A percentile compares a stretch with the other conserved stretches of the same genome.
Conservation (phyloP, 2,113 vertebrate genomes). For the Oophaga pumilio region DNA sequence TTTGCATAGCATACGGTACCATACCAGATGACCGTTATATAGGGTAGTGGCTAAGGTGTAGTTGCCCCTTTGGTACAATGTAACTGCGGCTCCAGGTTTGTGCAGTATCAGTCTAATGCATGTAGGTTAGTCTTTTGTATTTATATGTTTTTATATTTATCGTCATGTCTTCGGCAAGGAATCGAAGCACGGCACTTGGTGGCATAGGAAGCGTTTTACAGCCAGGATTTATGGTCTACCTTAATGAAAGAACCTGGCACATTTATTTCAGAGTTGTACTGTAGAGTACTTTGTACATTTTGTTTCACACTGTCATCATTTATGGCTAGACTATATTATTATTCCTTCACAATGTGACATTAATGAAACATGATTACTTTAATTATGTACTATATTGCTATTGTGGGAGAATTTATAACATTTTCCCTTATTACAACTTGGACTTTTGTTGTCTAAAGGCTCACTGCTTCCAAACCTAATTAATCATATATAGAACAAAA, state of each 20-base stretch:
- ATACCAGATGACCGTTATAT: background rate
- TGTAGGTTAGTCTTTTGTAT: background rate
- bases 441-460: slow-evolving; percentile 15
- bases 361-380: slow-evolving; percentile 43
- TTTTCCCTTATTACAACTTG: slow-evolving; percentile 18
- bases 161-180: background rate
- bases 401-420: slow-evolving; percentile 12
- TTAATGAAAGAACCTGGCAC: background rate
- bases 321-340: slow-evolving; percentile 34
- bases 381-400: slow-evolving; percentile 19
- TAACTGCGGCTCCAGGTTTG: too few relatives aligned
- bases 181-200: background rate
- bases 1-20: background rate
- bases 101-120: too few relatives aligned
- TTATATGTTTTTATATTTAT: background rate
- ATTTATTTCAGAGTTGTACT: background rate
- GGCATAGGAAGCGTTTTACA: background rate
- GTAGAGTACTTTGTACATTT: background rate
- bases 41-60: too few relatives aligned
- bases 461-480: slow-evolving; percentile 20
- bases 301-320: slow-evolving; percentile 8
- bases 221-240: background rate
- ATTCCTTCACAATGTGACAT: slow-evolving; percentile 28
- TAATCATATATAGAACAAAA: slow-evolving; percentile 27
- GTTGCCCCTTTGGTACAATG: too few relatives aligned